phyloP scores from a whole-genome alignment of 2,797 vertebrate species.

The Peromyscus nudipes region DNA sequence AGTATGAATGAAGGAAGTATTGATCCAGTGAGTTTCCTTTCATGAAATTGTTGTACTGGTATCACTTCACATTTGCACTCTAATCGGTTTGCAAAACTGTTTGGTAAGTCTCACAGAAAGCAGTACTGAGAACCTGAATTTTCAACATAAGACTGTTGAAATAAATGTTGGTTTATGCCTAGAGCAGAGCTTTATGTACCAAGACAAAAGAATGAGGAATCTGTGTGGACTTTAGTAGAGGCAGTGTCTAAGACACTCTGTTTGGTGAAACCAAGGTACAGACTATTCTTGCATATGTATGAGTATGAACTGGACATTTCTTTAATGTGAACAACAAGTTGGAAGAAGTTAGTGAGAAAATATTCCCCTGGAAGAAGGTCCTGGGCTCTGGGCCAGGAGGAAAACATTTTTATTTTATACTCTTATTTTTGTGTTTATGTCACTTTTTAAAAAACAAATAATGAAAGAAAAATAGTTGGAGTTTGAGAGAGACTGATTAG shows the following conservation, averaged over 20 bases:
- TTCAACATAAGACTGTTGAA: conserved; percentile 12
- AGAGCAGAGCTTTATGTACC: background rate
- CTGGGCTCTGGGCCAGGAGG: background rate
- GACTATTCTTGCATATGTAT: background rate
- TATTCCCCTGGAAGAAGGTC: background rate
- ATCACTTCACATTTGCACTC: background rate
- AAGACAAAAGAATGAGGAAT: background rate
- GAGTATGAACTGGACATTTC: background rate
- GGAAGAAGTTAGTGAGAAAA: background rate
- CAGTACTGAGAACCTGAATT: background rate
- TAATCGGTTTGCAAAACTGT: background rate
- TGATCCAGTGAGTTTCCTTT: background rate
- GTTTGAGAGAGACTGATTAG: background rate
- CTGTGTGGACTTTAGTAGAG: background rate
- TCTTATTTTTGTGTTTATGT: background rate
- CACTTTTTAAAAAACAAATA: conserved; percentile 14
- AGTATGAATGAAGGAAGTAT: background rate
- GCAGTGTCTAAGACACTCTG: background rate
- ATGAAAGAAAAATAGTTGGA: conserved; percentile 11
- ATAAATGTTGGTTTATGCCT: background rate
- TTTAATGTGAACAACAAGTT: background rate
- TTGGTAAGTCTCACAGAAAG: background rate
- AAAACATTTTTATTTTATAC: background rate
- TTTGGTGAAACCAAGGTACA: background rate
- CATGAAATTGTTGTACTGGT: background rate